Evolutionary conservation across 64 coral and sea anemone species (phyloP).

Genomic region (Actinia equina): DNA sequence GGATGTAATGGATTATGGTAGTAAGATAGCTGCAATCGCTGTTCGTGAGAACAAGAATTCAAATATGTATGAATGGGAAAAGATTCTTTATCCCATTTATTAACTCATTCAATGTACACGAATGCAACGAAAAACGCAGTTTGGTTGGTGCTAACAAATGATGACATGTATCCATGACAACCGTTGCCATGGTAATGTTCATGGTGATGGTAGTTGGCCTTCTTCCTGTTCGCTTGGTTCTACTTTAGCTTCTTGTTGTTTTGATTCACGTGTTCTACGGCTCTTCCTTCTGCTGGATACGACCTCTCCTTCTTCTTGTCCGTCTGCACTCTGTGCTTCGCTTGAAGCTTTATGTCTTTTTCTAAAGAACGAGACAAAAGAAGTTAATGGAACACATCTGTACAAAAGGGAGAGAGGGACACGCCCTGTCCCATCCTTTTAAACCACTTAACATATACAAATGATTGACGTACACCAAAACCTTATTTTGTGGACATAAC

Average conservation of each 20-base stretch:
- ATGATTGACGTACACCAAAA: no score
- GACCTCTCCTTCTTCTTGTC: constrained; percentile 61
- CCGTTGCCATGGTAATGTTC: constrained; percentile 3
- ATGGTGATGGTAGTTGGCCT: constrained; percentile 50
- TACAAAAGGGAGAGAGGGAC: not conserved
- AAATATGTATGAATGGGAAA: not conserved
- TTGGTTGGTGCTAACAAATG: not conserved
- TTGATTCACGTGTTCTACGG: constrained; percentile 52
- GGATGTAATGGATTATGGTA: no score
- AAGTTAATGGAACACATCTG: not conserved
- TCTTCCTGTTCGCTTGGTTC: constrained; percentile 53
- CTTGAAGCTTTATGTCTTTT: constrained; percentile 54
- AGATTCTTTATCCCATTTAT: not conserved
- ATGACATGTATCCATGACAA: not conserved
- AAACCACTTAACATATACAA: no score
- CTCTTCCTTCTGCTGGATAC: constrained; percentile 47
- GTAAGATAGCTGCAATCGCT: no score
- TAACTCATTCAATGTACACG: not conserved
- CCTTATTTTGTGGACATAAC: no score
- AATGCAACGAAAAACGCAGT: not conserved
- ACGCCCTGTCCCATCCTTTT: no score
- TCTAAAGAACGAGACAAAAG: constrained; percentile 1
- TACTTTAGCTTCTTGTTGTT: constrained; percentile 27
- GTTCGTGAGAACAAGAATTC: not conserved
- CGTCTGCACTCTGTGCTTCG: constrained; percentile 29